phyloP scores from a whole-genome alignment of 1,140 invertebrate species.

The Drosophila pseudoananassae region DNA sequence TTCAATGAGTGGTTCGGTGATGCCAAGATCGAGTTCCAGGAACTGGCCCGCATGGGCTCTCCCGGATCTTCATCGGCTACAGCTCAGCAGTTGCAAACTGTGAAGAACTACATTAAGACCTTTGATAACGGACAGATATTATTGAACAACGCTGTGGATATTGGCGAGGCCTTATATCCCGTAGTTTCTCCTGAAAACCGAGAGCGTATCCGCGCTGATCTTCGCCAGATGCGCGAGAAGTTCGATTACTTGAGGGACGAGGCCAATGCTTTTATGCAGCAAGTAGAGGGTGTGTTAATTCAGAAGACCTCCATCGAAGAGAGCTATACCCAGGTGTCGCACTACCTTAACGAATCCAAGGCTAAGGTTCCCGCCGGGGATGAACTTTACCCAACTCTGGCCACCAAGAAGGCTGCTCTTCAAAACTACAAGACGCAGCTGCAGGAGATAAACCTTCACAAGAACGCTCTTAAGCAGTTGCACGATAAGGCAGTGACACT shows the following conservation, averaged over 20 bases:
- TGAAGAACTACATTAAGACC: conserved; percentile 87
- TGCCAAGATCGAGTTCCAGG: conserved; percentile 86
- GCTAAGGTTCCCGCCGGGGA: conserved; percentile 88
- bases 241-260: conserved; percentile 94
- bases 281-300: conserved; percentile 93
- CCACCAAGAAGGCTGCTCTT: conserved; percentile 93
- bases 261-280: conserved; percentile 93
- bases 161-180: conserved; percentile 94
- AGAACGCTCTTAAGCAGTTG: conserved; percentile 91
- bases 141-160: conserved; percentile 92
- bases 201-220: conserved; percentile 92
- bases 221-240: conserved; percentile 91
- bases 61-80: conserved; percentile 81
- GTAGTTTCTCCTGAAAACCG: conserved; percentile 94
- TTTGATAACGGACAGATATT: conserved; percentile 91
- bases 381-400: conserved; percentile 90
- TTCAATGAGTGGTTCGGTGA: conserved; percentile 92
- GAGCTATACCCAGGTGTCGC: conserved; percentile 91
- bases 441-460: conserved; percentile 93
- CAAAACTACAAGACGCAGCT: conserved; percentile 90
- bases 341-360: conserved; percentile 91
- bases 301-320: conserved; percentile 96
- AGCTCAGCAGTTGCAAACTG: conserved; percentile 75
- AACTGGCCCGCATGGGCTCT: conserved; percentile 81
- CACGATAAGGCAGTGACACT: conserved; percentile 90